Evolutionary conservation across 2,888 invertebrate genomes (phyloP), one percentile per base, ranked within the genome.

Genomic region (Agonopterix subpropinquella): DNA sequence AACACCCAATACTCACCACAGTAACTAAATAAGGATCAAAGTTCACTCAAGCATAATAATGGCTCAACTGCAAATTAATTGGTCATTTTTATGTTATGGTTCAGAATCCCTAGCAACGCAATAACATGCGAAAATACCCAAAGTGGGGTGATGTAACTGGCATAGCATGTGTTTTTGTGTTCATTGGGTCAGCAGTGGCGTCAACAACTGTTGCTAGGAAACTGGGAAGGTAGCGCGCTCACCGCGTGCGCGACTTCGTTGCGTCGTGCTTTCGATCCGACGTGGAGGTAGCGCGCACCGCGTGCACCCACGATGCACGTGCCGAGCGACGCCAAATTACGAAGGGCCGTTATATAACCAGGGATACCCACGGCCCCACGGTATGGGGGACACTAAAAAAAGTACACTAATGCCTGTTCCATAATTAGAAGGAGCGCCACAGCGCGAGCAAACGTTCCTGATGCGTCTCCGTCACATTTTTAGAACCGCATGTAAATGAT

Each of bases 191-290:
- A 83, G 77, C 77, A 73, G 75, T 71, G 72, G 81, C 78, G 78
- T 87, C 86, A 88, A 88, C 86, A 85, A 78, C 73, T 81, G 86
- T 88, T 88, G 87, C 87, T 88, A 88, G 83, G 87, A 86, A 81
- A 88, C 87, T 84, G 73, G 66, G 72, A 70, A 57, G 65, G 64
- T 59, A 42, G 64, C 69, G 59, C 43, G 49, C 41, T 50, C 54
- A 65, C 73, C 68, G 67, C 68, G 65, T 73, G 77, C 71, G 75
- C 63, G 73, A 59, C 61, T 68, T 70, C 73, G 74, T 65, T 41
- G 72, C 69, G 64, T 59, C 65, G 66, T 57, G 62, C 67, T 57
- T 73, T 61, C 80, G 76, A 86, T 86, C 61, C 80, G 76, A 86
- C 86, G 87, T 87, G 86, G 85, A 85, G 70, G 61, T 68, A 64